phyloP scores from a whole-genome alignment of 2,113 vertebrate species.

The Barnardius zonarius region DNA sequence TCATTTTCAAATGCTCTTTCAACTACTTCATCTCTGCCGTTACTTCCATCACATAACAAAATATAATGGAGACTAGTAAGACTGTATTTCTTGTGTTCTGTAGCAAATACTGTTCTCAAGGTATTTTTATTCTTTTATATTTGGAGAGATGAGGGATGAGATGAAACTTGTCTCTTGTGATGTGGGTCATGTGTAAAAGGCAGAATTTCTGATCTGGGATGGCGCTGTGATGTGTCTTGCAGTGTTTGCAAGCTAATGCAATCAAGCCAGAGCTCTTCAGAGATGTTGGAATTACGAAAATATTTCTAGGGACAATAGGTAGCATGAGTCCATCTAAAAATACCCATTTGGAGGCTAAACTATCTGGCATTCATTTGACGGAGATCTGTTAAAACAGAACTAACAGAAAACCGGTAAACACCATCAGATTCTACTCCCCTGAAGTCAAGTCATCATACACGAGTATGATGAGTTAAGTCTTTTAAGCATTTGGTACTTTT shows the following conservation, averaged over 20 bases:
- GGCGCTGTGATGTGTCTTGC: conserved; percentile 43
- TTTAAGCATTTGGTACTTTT: neutral
- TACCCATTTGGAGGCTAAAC: neutral
- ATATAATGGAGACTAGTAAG: conserved; percentile 9
- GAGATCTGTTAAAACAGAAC: neutral
- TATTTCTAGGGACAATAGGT: neutral
- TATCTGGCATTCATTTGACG: neutral
- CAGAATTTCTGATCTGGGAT: conserved; percentile 19
- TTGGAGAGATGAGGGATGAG: neutral
- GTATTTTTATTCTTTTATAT: conserved; percentile 1
- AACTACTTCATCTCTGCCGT: neutral
- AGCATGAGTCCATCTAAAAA: neutral
- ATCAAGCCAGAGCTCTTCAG: conserved; percentile 29
- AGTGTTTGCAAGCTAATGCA: neutral
- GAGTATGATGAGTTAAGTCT: neutral
- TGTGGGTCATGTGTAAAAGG: neutral
- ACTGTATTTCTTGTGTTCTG: conserved; percentile 2
- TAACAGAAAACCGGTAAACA: neutral
- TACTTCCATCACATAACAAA: neutral
- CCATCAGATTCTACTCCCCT: neutral
- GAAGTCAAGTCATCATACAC: neutral
- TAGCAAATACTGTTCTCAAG: conserved; percentile 26
- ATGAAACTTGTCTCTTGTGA: neutral
- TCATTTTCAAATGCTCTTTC: neutral
- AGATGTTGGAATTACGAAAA: neutral